Percentiles rank a stretch among this genome's conserved stretches.
Conservation (phyloP, 2,888 invertebrate genomes). For the Ochlodes sylvanus region DNA sequence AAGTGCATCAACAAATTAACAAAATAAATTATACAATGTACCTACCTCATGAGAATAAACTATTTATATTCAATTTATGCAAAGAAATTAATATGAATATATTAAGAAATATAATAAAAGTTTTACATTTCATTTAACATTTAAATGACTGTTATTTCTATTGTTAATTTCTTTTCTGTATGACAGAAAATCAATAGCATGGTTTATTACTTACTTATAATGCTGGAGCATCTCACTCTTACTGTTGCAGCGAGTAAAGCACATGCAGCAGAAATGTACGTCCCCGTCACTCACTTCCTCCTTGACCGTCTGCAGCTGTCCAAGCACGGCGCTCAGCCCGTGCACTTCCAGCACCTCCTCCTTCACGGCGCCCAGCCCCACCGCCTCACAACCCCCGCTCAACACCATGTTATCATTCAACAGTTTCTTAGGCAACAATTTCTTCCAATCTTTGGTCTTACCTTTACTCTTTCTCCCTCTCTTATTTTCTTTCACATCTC, state of each 20-base stretch:
- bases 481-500: constrained; percentile 41
- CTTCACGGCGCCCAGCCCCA: constrained; percentile 51
- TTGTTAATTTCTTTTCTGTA: no score
- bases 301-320: constrained; percentile 47
- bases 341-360: constrained; percentile 49
- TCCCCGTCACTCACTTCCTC: constrained; percentile 40
- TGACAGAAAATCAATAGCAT: no score
- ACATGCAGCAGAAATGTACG: constrained; percentile 70
- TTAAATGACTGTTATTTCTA: no score
- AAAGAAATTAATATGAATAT: no score
- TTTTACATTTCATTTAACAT: no score
- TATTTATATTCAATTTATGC: no score
- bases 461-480: constrained; percentile 43
- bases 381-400: constrained; percentile 42
- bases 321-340: constrained; percentile 48
- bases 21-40: no score
- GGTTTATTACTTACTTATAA: constrained; percentile 73
- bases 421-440: constrained; percentile 19
- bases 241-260: constrained; percentile 60
- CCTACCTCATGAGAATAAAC: no score
- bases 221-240: constrained; percentile 66
- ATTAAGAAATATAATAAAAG: no score
- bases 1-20: no score
- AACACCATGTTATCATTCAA: constrained; percentile 20
- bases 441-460: constrained; percentile 39